Evolutionary conservation across 2,113 vertebrate species (phyloP).

Genomic region (Macroglossus sobrinus): DNA sequence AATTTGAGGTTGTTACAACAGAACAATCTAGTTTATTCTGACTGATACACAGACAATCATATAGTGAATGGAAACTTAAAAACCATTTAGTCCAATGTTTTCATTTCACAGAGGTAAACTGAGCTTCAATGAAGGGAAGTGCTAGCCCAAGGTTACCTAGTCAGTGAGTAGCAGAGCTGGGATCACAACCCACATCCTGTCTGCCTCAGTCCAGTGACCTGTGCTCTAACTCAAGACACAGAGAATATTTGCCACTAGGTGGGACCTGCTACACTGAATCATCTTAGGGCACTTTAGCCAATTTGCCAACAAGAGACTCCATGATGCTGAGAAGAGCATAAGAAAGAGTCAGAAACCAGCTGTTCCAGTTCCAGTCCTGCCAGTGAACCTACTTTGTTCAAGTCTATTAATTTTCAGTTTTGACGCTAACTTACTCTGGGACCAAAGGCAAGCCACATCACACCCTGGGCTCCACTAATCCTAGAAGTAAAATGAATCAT

Average conservation of each 20-base stretch:
- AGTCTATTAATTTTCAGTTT: neutral
- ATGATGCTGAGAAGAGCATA: neutral
- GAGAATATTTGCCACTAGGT: constrained; percentile 39
- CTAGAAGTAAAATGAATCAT: neutral
- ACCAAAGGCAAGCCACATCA: neutral
- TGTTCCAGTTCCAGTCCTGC: neutral
- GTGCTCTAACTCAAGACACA: constrained; percentile 6
- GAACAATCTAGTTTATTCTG: neutral
- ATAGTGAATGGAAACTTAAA: neutral
- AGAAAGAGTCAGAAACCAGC: neutral
- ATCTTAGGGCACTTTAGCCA: neutral
- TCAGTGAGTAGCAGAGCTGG: neutral
- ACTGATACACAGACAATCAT: neutral
- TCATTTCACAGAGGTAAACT: neutral
- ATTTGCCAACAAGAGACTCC: neutral
- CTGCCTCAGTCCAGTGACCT: neutral
- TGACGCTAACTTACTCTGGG: neutral
- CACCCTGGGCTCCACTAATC: neutral
- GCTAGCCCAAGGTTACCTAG: neutral
- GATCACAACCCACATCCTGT: neutral
- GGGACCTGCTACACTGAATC: constrained; percentile 34
- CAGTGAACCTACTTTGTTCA: neutral
- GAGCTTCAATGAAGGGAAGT: neutral
- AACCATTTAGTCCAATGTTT: neutral
- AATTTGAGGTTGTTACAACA: neutral